Base-by-base conservation (phyloP, 2,113 vertebrate genomes). In the Vicugna pacos region DNA sequence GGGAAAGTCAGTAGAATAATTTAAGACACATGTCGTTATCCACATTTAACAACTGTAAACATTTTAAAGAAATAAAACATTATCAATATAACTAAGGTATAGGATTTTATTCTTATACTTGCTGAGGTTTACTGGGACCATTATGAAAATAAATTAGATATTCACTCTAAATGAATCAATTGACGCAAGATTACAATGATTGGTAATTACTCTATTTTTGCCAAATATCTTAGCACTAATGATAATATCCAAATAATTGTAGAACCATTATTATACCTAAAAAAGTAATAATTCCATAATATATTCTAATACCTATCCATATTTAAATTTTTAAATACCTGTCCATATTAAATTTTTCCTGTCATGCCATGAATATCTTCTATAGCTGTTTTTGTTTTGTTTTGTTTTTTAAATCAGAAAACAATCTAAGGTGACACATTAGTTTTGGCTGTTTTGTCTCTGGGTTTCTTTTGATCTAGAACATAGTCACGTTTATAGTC, bases 51-150 rank as follows among this genome's bases (percentile, higher is more conserved):
- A 48, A 24, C 24, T 35, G 4, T 28, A 52, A 83, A 50, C 85
- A 75, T 62, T 92, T 90, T 83, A 76, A 91, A 82, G 35, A 85
- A 62, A 77, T 26, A 79, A 95, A 90, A 69, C n/a, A 89, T 64
- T 65, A 77, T 38, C n/a, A 52, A 1, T 82, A 19, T 89, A 50
- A 12, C 26, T 87, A 16, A 92, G 70, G 69, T 76, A 24, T 73
- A 60, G 15, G 73, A 52, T 76, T 52, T 76, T 82, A 64, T 81
- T 60, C 15, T 94, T 83, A 72, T 11, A 83, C 26, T 82, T 92
- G 46, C 19, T 73, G 83, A 94, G 22, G 11, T 32, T 92, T 84
- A 93, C 32, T 46, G 69, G 80, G 32, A 69, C 96, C 28, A 67
- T 70, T 72, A 32, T 72, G 75, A 73, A 95, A 94, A 92, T 54